These are phyloP conservation scores for Sparus aurata DNA, from an alignment of 2,797 vertebrate species.

Conservation along the genomic window DNA sequence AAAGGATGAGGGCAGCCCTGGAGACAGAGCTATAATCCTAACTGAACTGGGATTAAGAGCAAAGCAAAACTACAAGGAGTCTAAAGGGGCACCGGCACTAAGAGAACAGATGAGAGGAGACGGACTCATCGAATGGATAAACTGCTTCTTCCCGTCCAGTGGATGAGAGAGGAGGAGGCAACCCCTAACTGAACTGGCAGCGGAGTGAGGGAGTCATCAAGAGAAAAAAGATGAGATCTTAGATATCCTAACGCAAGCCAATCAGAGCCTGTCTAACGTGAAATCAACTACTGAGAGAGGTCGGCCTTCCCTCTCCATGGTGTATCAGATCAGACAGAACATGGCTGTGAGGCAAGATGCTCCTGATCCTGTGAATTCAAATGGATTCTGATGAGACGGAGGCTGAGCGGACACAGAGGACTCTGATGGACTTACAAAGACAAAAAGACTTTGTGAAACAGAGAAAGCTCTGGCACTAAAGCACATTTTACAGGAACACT, in stretches of 20 bases:
- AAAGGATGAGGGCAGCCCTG: slow-evolving; percentile 62
- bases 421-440: slow-evolving; percentile 72
- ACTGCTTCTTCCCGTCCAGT: slow-evolving; percentile 61
- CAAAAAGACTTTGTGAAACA: slow-evolving; percentile 72
- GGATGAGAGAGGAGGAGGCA: slow-evolving; percentile 61
- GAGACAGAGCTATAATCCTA: slow-evolving; percentile 72
- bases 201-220: slow-evolving; percentile 54
- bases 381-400: slow-evolving; percentile 60
- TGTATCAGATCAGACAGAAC: slow-evolving; percentile 62
- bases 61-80: slow-evolving; percentile 66
- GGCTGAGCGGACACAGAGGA: slow-evolving; percentile 64
- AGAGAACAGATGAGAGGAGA: slow-evolving; percentile 69
- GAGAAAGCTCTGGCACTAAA: slow-evolving; percentile 80
- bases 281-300: slow-evolving; percentile 56
- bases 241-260: slow-evolving; percentile 61
- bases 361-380: slow-evolving; percentile 60
- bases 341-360: slow-evolving; percentile 49
- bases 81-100: slow-evolving; percentile 59
- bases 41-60: slow-evolving; percentile 78
- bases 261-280: slow-evolving; percentile 67
- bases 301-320: slow-evolving; percentile 44
- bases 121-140: slow-evolving; percentile 72
- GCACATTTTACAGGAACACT: slow-evolving; percentile 80
- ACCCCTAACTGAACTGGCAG: slow-evolving; percentile 62
- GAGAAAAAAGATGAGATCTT: slow-evolving; percentile 53